Evolutionary conservation across 2,113 vertebrate genomes (phyloP).

Genomic region (Pterophyllum scalare): DNA sequence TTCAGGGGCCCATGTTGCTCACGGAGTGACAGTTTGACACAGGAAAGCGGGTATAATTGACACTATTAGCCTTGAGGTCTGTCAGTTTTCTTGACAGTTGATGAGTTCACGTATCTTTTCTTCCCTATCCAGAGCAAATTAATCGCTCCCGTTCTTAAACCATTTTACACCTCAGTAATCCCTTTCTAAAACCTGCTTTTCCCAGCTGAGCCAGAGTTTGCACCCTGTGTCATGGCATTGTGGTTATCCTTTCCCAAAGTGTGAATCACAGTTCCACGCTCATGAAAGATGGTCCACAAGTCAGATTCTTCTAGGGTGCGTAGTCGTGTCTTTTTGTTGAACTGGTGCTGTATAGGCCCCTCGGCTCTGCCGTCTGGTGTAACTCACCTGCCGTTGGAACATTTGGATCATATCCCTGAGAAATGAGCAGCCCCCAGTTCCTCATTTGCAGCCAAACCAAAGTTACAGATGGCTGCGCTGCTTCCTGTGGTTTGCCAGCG

Average conservation of each 20-base stretch:
- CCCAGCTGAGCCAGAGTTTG: constrained; percentile 75
- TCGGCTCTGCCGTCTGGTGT: constrained; percentile 34
- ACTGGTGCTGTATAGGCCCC: constrained; percentile 37
- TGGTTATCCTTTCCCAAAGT: constrained; percentile 52
- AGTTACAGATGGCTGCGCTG: constrained; percentile 68
- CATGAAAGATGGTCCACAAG: constrained; percentile 28
- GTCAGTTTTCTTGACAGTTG: constrained; percentile 68
- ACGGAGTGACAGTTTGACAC: constrained; percentile 67
- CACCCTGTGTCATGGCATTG: constrained; percentile 51
- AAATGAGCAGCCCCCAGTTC: constrained; percentile 21
- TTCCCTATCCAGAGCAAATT: constrained; percentile 43
- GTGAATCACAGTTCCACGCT: constrained; percentile 33
- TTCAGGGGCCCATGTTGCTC: constrained; percentile 40
- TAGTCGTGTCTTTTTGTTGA: constrained; percentile 37
- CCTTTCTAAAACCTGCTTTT: constrained; percentile 53
- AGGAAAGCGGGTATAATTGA: constrained; percentile 72
- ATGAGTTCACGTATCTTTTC: constrained; percentile 49
- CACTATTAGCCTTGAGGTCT: constrained; percentile 63
- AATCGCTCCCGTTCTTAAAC: constrained; percentile 60
- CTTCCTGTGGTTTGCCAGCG: constrained; percentile 51
- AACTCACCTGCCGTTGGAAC: constrained; percentile 68
- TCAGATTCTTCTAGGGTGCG: constrained; percentile 28
- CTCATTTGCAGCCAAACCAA: constrained; percentile 39
- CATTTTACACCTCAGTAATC: constrained; percentile 69
- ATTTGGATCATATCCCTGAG: constrained; percentile 58